Base-by-base conservation (phyloP, 2,888 invertebrate species). In the Drosophila conformis region DNA sequence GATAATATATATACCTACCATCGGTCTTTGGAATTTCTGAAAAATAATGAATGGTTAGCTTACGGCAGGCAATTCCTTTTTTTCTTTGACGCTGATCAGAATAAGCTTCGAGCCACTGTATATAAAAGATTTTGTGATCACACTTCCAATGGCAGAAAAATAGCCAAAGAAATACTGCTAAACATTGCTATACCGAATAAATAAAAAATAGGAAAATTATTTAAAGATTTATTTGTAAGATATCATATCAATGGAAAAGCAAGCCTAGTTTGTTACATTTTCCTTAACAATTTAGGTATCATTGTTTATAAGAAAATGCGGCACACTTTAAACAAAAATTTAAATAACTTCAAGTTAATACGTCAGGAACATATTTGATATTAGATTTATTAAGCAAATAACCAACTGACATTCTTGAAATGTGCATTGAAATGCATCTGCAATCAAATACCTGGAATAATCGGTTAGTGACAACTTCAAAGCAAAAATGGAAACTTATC, bases 391-490 rank as follows among this genome's bases (percentile, higher is more conserved):
- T 2, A 11, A 42, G 11, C n/a, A 42, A 42, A 42, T 2, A n/a
- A 11, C 5, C n/a, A 42, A 35, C 4, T 53, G 5, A 35, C n/a
- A 25, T 53, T 15, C 6, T 29, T 52, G n/a, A 29, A 27, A 27
- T 27, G 27, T 27, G 27, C 4, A 27, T 27, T 27, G 27, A 27
- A 15, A 42, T 25, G 25, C 36, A 42, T 27, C 13, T 36, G 1
- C 27, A 11, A 60, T 31, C 18, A 21, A 67, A 36, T 60, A 63
- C 63, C 52, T 42, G 58, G 42, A 71, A 66, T 48, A 72, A 27
- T 33, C 65, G 58, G 42, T 25, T 38, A 42, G 63, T 36, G 18
- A 38, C 10, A 38, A 76, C 77, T 67, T 80, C 77, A 75, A 80
- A 78, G 80, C 27, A 53, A 52, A 51, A 51, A n/a, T 33, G 46